phyloP scores from a whole-genome alignment of 2,888 invertebrate species.

The Cephus spinipes region DNA sequence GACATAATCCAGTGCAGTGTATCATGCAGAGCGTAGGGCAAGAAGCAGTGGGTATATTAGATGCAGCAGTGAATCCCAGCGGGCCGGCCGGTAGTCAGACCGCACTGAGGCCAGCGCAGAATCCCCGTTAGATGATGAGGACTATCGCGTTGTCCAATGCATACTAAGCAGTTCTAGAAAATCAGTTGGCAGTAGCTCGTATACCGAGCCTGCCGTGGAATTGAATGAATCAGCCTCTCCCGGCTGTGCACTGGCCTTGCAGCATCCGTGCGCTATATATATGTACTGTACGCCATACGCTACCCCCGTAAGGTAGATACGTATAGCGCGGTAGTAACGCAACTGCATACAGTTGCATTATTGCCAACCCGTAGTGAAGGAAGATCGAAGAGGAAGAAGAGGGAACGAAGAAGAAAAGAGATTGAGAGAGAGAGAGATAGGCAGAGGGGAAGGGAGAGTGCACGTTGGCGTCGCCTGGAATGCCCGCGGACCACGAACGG shows the following conservation, averaged over 20 bases:
- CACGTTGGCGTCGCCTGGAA: slow-evolving; percentile 50
- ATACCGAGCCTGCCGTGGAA: slow-evolving; percentile 28
- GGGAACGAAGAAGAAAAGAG: slow-evolving; percentile 20
- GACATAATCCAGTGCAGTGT: slow-evolving; percentile 38
- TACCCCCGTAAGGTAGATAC: slow-evolving; percentile 2
- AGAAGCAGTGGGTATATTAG: not conserved
- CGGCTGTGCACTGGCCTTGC: slow-evolving; percentile 16
- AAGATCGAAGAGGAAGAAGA: slow-evolving; percentile 25
- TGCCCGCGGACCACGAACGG: slow-evolving; percentile 45
- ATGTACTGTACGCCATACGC: slow-evolving; percentile 6
- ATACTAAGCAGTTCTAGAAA: slow-evolving; percentile 48
- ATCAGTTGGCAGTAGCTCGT: slow-evolving; percentile 41
- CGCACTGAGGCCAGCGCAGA: slow-evolving; percentile 13
- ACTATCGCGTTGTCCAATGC: slow-evolving; percentile 43
- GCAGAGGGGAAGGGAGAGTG: slow-evolving; percentile 30
- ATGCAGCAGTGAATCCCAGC: too few relatives aligned
- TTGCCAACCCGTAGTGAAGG: slow-evolving; percentile 30
- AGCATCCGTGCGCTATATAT: slow-evolving; percentile 14
- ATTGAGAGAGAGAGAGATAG: not conserved
- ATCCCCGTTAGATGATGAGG: slow-evolving; percentile 37
- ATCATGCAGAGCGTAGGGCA: slow-evolving; percentile 18
- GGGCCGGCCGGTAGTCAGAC: too few relatives aligned
- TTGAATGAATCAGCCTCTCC: slow-evolving; percentile 46
- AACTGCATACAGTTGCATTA: slow-evolving; percentile 51
- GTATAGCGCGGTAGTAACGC: slow-evolving; percentile 26